Evolutionary conservation across 2,888 invertebrate species (phyloP), one percentile per base, ranked within the genome.

Genomic region (Drosophila subquinaria): DNA sequence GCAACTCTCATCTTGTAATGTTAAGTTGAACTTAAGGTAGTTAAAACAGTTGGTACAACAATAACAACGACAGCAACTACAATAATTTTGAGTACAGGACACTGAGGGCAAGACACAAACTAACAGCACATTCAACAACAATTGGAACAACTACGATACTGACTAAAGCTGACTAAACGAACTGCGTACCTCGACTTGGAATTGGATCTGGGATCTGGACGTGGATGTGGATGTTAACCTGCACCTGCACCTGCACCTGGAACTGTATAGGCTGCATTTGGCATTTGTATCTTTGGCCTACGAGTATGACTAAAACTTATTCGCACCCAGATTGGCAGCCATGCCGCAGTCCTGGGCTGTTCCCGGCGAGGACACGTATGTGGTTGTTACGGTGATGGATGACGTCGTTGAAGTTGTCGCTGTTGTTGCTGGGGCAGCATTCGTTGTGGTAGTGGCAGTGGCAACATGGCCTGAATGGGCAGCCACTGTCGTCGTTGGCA

Each of bases 251-350:
- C 48, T 48, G 30, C 5, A 30, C 11, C 35, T 52, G 51, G 57
- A 50, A 27, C 42, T 36, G 51, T 20, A 11, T 3, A 20, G 15
- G 35, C 48, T 56, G 23, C 13, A 23, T 4, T 17, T 3, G 38
- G 15, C 63, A 52, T 51, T 51, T 50, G 51, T 45, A 60, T 64
- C 57, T 65, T 65, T 53, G 59, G 60, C 36, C 56, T 65, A 69
- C 45, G 72, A 47, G 42, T 55, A 33, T 50, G 56, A 57, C 89
- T 90, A 92, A 89, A 92, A 92, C 85, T 93, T 92, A 82, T 92
- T 92, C 62, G 90, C 81, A 76, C 68, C 80, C 70, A 72, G 59
- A 76, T 66, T 66, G 73, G 72, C 65, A 56, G 84, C 69, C 79
- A 87, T 82, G 81, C 88, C 90, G 79, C 91, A 84, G 69, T 73